Conservation (phyloP, 2,888 invertebrate species). For the Phalangium opilio region DNA sequence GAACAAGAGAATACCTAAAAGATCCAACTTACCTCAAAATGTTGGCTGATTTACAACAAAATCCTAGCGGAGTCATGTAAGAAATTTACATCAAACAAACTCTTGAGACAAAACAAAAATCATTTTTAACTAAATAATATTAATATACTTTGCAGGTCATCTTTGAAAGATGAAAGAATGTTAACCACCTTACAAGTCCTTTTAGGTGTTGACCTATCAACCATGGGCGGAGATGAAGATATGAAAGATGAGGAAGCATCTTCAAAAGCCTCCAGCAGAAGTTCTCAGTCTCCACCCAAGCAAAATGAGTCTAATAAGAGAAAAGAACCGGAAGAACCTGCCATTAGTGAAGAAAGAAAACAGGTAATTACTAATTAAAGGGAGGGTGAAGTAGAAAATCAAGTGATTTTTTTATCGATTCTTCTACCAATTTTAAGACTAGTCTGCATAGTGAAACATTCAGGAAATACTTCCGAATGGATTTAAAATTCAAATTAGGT, state of each 20-base stretch:
- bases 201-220: conserved; percentile 41
- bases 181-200: conserved; percentile 52
- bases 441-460: too few relatives aligned
- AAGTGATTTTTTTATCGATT: too few relatives aligned
- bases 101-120: conserved; percentile 21
- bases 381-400: too few relatives aligned
- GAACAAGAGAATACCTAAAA: conserved; percentile 50
- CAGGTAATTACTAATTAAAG: too few relatives aligned
- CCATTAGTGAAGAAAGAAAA: conserved; percentile 43
- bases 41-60: conserved; percentile 41
- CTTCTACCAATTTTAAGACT: too few relatives aligned
- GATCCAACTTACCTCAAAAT: conserved; percentile 56
- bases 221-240: conserved; percentile 33
- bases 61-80: conserved; percentile 43
- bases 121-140: conserved; percentile 1
- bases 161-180: conserved; percentile 48
- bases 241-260: neutral
- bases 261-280: conserved; percentile 12
- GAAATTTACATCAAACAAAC: conserved; percentile 11
- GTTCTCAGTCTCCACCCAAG: neutral
- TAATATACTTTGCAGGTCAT: conserved; percentile 26
- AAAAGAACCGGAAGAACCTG: conserved; percentile 14
- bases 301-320: too few relatives aligned
- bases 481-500: too few relatives aligned
- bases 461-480: too few relatives aligned